phyloP scores from a whole-genome alignment of 2,888 invertebrate genomes.

The Thera britannica region DNA sequence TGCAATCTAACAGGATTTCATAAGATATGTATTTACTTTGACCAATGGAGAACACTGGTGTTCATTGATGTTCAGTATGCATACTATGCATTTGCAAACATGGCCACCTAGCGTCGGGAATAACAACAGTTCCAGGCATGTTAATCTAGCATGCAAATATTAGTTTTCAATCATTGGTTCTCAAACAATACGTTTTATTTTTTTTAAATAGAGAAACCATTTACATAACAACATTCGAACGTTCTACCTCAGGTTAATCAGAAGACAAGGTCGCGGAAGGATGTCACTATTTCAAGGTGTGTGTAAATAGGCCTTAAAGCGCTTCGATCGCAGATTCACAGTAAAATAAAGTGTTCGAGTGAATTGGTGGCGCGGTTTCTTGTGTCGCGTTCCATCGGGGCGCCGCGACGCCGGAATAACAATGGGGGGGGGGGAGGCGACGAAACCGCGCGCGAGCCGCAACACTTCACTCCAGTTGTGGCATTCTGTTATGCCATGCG shows the following conservation, averaged over 20 bases:
- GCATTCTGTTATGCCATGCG: background rate
- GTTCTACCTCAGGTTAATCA: too few species aligned
- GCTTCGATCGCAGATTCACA: constrained; percentile 67
- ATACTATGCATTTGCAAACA: too few species aligned
- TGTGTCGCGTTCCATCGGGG: constrained; percentile 58
- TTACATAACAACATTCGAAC: too few species aligned
- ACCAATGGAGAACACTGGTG: background rate
- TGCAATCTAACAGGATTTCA: background rate
- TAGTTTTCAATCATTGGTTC: too few species aligned
- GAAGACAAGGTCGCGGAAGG: too few species aligned
- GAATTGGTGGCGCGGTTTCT: constrained; percentile 62
- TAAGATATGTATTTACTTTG: background rate
- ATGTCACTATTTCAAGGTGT: too few species aligned
- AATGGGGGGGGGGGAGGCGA: constrained; percentile 46
- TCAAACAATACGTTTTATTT: too few species aligned
- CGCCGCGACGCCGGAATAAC: constrained; percentile 57
- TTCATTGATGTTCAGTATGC: background rate
- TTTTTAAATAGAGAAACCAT: too few species aligned
- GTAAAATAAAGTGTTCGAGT: constrained; percentile 66
- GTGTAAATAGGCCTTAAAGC: constrained; percentile 16
- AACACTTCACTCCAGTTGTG: constrained; percentile 39
- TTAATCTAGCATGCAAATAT: background rate
- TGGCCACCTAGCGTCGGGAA: too few species aligned
- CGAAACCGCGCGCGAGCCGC: constrained; percentile 49
- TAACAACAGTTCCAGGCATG: too few species aligned